Evolutionary conservation across 23 tunicate species (phyloP), one percentile per base, ranked within the genome.

Genomic region (Phallusia fumigata): DNA sequence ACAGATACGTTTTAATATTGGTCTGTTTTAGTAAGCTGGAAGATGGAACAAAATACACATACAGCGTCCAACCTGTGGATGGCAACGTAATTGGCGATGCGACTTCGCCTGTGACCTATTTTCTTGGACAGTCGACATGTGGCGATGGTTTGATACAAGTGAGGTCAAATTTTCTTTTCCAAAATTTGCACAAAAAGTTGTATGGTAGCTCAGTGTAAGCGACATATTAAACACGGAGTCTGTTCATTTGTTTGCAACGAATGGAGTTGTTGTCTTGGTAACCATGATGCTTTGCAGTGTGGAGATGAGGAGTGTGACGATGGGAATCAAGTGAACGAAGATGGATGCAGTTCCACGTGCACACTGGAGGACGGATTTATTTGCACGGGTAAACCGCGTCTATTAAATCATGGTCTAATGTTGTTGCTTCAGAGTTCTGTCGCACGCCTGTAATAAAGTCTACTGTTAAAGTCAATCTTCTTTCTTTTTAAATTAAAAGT

Each of bases 101-200:
- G n/a, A 82, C 75, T 22, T 45, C 77, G 18, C 85, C 85, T 31
- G 85, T 82, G 52, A 65, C 53, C 8, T 82, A 52, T 65, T 35
- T 44, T 65, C 58, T 65, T 24, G 85, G 85, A 36, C 76, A 82
- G 35, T 34, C 77, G 19, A 34, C 65, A 33, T 82, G 85, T 72
- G 85, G 85, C 18, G 85, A 82, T 82, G 77, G 85, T 13, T 0
- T 82, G 32, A 36, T 82, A 34, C 85, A 82, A 77, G 85, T 82
- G 24, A 58, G 16, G 8, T 22, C 15, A 58, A 24, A 40, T 40
- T 10, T 40, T 5, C 47, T 40, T 40, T 5, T 3, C 5, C 47
- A 40, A 40, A 40, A 40, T 3, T 10, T 40, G 10, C 5, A 40
- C 47, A 40, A 40, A 40, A 40, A n/a, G n/a, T n/a, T n/a, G n/a